phyloP scores from a whole-genome alignment of 2,113 vertebrate genomes.

The Erythrocebus patas region DNA sequence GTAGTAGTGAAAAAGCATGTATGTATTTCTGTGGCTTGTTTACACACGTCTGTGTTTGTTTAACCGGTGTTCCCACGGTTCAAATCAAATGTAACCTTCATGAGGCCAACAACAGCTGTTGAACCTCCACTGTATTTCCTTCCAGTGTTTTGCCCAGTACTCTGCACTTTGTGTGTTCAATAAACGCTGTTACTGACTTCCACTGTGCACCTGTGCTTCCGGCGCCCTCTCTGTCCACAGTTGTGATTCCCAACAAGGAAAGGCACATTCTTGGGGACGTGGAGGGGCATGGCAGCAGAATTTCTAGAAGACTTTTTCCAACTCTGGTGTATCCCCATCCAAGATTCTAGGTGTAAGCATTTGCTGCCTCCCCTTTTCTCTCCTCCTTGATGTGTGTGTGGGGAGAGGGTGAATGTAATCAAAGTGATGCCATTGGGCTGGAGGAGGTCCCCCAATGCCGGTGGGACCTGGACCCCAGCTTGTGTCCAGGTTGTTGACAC shows the following conservation, averaged over 20 bases:
- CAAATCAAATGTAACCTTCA: background rate
- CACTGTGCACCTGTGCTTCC: background rate
- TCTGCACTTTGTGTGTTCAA: background rate
- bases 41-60: too few relatives aligned
- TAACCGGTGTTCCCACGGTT: background rate
- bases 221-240: background rate
- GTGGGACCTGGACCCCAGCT: too few relatives aligned
- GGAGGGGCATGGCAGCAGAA: background rate
- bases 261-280: background rate
- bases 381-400: background rate
- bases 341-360: background rate
- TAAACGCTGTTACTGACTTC: conserved; percentile 21
- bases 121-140: background rate
- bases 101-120: background rate
- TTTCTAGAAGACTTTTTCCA: background rate
- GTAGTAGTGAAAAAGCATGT: background rate
- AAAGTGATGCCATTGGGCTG: background rate
- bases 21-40: background rate
- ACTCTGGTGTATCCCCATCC: accelerated
- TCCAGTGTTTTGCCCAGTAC: background rate
- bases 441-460: too few relatives aligned
- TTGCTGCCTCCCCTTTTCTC: background rate
- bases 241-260: background rate
- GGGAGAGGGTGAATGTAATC: too few relatives aligned
- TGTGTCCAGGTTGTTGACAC: too few relatives aligned